Evolutionary conservation across 2,888 invertebrate genomes (phyloP), one percentile per base, ranked within the genome.

Genomic region (Oscheius sp.): DNA sequence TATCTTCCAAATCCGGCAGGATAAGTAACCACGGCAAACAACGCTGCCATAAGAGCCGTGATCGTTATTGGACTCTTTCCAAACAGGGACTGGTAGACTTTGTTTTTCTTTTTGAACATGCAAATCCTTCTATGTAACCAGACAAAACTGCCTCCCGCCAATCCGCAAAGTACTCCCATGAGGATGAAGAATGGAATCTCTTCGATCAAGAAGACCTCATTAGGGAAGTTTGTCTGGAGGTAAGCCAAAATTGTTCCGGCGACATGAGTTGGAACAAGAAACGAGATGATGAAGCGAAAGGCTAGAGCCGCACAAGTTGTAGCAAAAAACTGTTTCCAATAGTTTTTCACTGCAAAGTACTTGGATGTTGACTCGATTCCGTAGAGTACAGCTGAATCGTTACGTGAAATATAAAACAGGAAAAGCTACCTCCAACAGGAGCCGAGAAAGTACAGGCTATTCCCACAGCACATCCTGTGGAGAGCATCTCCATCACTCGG

Each of bases 301-400:
- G 96, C 78, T 74, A 84, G 74, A 1, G 84, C 83, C 13, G 84
- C 79, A 62, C 84, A 84, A 35, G 83, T 83, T 2, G 84, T 84
- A 29, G 84, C 84, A 68, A 84, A 84, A 74, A 84, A 84, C 9
- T 83, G 82, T 55, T 97, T 92, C 97, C 97, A 98, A 89, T 98
- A 98, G 90, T 98, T 98, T 76, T 97, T 92, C 0, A 98, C 96
- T 7, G 97, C 97, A 90, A 98, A 98, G 90, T 96, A 98, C 0
- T 96, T 96, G 0, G 97, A 96, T 33, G 98, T 98, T 91, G 98
- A 97, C 92, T 98, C 97, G 86, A 98, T 98, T 87, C 96, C 96
- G 91, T 98, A 98, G 72, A 98, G 91, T 0, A 86, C 84, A 65
- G 79, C 84, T 83, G 72, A 50, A 50, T 2, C 2, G 10, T 42